Conservation (phyloP, 2,113 vertebrate species). For the Cisticola juncidis region DNA sequence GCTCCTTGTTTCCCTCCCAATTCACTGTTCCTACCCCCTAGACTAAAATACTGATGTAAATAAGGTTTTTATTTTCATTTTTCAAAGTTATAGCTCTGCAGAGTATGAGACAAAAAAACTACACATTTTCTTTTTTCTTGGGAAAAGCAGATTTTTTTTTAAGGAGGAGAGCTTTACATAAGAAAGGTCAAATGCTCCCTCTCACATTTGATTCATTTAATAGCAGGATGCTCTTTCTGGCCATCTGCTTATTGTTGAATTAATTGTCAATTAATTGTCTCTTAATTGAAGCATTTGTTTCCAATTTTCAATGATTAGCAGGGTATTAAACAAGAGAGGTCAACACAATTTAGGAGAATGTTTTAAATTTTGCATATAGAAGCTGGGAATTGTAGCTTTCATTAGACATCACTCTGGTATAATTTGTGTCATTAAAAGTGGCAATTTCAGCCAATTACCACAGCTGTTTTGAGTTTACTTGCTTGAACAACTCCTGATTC, state of each 20-base stretch:
- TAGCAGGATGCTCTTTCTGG: constrained; percentile 57
- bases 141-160: neutral
- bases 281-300: constrained; percentile 68
- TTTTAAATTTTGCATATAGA: constrained; percentile 58
- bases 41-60: constrained; percentile 56
- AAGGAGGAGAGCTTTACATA: neutral
- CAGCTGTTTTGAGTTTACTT: constrained; percentile 64
- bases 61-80: constrained; percentile 64
- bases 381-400: constrained; percentile 65
- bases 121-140: accelerated
- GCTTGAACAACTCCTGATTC: constrained; percentile 44
- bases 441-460: constrained; percentile 68
- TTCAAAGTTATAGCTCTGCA: constrained; percentile 48
- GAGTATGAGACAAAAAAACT: neutral
- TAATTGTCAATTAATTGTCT: constrained; percentile 71
- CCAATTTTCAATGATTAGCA: constrained; percentile 61
- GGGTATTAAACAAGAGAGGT: constrained; percentile 66
- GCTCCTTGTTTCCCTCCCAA: constrained; percentile 21
- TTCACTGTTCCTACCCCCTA: constrained; percentile 37
- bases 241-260: constrained; percentile 71
- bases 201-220: constrained; percentile 59
- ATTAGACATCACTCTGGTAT: constrained; percentile 65
- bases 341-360: constrained; percentile 56
- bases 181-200: constrained; percentile 45
- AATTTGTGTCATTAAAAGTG: constrained; percentile 72